These are phyloP conservation scores for Nymphalis io DNA, from an alignment of 1,140 invertebrate genomes.

Conservation along the genomic window DNA sequence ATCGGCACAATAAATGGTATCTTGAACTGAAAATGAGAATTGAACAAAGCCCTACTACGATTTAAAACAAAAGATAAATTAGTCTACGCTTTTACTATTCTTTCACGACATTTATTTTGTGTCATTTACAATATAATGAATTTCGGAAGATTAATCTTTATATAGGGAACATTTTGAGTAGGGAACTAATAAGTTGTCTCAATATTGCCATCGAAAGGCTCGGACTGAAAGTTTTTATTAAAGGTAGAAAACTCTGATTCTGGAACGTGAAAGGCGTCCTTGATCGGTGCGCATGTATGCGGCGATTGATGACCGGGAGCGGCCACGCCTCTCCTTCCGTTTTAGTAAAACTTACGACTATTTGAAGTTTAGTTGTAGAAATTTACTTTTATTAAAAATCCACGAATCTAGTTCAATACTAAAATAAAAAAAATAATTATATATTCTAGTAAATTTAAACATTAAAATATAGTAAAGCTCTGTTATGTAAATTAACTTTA, in stretches of 20 bases:
- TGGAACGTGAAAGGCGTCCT: conserved; percentile 16
- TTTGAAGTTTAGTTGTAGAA: conserved; percentile 1
- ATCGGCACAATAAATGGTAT: no score
- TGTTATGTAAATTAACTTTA: no score
- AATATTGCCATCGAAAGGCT: background rate
- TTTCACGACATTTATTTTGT: no score
- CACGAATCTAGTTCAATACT: background rate
- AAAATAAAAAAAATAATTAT: no score
- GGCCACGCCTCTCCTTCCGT: conserved; percentile 6
- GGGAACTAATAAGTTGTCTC: background rate
- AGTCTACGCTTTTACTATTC: no score
- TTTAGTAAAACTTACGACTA: conserved; percentile 15
- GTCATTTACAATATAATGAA: no score
- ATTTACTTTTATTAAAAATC: background rate
- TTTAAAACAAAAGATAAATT: no score
- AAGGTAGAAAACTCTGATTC: conserved; percentile 28
- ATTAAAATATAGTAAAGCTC: no score
- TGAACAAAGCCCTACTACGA: no score
- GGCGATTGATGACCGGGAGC: conserved; percentile 21
- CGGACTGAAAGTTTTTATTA: conserved; percentile 29
- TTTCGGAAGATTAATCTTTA: background rate
- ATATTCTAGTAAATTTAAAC: no score
- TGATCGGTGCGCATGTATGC: conserved; percentile 20
- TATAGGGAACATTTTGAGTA: no score
- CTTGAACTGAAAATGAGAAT: no score